phyloP scores from a whole-genome alignment of 2,797 vertebrate genomes.

The Peromyscus attwateri region DNA sequence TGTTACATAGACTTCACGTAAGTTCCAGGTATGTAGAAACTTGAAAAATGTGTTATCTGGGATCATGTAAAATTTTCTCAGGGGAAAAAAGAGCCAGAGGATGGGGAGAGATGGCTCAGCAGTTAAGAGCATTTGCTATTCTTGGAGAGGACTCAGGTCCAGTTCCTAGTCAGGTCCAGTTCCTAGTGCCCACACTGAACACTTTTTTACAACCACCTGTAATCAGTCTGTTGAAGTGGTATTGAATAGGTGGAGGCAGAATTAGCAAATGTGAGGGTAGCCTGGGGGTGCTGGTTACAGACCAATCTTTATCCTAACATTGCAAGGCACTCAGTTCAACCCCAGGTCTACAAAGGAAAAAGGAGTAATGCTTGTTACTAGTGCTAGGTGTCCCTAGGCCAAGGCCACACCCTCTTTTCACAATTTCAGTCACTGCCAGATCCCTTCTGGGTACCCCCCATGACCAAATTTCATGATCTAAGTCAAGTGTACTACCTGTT shows the following conservation, averaged over 20 bases:
- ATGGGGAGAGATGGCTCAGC: not conserved
- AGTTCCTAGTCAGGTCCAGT: not conserved
- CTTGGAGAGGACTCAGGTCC: not conserved
- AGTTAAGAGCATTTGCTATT: not conserved
- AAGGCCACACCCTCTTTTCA: not conserved
- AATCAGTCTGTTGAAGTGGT: not conserved
- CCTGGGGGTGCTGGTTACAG: not conserved
- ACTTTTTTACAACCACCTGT: not conserved
- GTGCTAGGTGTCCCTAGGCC: not conserved
- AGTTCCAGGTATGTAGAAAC: slow-evolving; percentile 47
- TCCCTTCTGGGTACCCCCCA: not conserved
- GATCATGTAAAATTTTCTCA: not conserved
- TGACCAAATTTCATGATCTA: not conserved
- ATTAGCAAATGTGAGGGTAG: not conserved
- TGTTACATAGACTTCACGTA: not conserved
- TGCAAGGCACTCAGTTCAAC: not conserved
- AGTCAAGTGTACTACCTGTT: not conserved
- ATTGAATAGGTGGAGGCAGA: not conserved
- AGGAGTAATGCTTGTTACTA: not conserved
- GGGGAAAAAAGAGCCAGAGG: not conserved
- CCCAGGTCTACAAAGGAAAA: too few species aligned
- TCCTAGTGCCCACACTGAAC: too few species aligned
- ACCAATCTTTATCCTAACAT: not conserved
- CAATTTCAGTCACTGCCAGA: not conserved
- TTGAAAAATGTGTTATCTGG: not conserved